These are phyloP conservation scores for Diabrotica balteata DNA, from an alignment of 2,888 invertebrate species.

Conservation along the genomic window DNA sequence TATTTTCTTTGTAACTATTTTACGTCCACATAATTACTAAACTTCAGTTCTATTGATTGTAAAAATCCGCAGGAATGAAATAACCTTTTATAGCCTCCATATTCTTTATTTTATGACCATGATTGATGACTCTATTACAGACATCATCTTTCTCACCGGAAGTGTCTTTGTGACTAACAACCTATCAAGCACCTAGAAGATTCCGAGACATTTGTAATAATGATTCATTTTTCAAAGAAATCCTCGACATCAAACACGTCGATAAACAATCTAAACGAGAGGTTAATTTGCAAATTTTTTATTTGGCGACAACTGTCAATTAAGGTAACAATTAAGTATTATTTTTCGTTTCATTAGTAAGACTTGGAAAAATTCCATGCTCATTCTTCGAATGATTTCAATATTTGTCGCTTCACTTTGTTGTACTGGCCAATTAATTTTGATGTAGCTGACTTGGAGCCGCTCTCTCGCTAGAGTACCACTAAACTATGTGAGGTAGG, in stretches of 20 bases:
- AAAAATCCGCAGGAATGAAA: no score
- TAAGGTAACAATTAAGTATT: constrained; percentile 39
- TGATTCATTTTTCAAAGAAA: constrained; percentile 19
- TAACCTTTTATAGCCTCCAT: no score
- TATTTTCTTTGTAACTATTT: no score
- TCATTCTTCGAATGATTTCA: constrained; percentile 44
- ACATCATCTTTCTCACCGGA: no score
- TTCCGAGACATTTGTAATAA: no score
- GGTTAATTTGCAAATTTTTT: constrained; percentile 26
- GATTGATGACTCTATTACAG: no score
- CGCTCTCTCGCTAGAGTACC: background rate
- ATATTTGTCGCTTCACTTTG: constrained; percentile 45
- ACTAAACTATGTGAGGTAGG: background rate
- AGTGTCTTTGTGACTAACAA: no score
- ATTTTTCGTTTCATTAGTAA: constrained; percentile 46
- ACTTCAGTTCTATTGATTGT: no score
- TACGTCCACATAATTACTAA: no score
- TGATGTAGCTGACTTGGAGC: constrained; percentile 53
- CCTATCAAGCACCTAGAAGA: no score
- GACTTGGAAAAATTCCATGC: constrained; percentile 40
- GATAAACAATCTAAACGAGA: constrained; percentile 22
- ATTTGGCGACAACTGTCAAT: constrained; percentile 31
- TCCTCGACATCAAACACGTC: constrained; percentile 20
- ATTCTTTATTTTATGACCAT: no score
- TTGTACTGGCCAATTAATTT: constrained; percentile 55